Evolutionary conservation across 1,140 invertebrate genomes (phyloP), one percentile per base, ranked within the genome.

Genomic region (Parapsyche elsis): DNA sequence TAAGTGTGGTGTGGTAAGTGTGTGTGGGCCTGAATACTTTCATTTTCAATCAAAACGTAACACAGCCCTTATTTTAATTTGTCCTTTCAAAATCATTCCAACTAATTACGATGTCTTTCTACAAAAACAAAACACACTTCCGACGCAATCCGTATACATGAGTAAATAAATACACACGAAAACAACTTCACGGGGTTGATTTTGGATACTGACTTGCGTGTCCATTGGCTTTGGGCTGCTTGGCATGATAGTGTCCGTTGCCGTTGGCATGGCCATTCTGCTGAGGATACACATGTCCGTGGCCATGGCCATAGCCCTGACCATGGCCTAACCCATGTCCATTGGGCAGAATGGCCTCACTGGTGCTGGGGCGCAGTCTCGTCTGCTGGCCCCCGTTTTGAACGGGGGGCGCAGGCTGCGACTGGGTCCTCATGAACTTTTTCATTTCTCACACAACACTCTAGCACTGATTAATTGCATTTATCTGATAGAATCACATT

Each of bases 381-480:
- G 19, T 64, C 74, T 67, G 61, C 64, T 71, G 64, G 24, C 44
- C 57, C 49, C 64, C 64, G 24, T 67, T 67, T 12, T 67, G 64
- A 9, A 30, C 14, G 4, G 64, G 64, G 64, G 79, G 73, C 79
- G 59, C 73, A n/a, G 79, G 79, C 64, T 80, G 79, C 14, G 79
- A 80, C 79, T 80, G 79, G 30, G 79, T 80, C 79, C 79, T 80
- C 79, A 80, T 80, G 64, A 80, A 80, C 79, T 80, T 80, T 44
- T 80, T 80, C 79, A 80, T 80, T 67, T 57, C 74, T 24, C 74
- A 80, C 79, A 24, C 53, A 49, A 75, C 79, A 80, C 74, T 24
- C 14, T 12, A 0, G 7, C 76, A 77, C 76, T 16, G 14, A 5
- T 53, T 10, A 14, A 14, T 16, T 53, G 2, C 30, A 38, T 38